Percentiles rank a stretch among this genome's conserved stretches.
Conservation (phyloP, 2,888 invertebrate species). For the Ditylenchus weischeri region DNA sequence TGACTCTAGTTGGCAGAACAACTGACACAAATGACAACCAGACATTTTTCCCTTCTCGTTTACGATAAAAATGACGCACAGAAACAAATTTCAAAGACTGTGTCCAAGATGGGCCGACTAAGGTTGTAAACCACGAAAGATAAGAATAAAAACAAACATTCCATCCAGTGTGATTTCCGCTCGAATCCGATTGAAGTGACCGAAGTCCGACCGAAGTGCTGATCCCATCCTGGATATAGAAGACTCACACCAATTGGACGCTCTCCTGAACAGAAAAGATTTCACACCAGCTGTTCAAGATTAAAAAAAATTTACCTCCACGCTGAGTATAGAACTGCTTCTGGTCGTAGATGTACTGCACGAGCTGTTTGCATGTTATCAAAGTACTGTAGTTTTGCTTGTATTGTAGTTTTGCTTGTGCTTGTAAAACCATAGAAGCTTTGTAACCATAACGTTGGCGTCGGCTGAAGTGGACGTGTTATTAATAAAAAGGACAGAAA, state of each 20-base stretch:
- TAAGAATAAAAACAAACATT: conserved; percentile 65
- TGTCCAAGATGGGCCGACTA: no score
- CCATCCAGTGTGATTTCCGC: conserved; percentile 99
- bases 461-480: conserved; percentile 68
- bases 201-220: conserved; percentile 99
- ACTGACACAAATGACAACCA: no score
- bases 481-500: no score
- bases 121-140: no score
- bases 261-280: conserved; percentile 71
- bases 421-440: conserved; percentile 78
- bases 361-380: conserved; percentile 96
- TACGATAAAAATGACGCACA: no score
- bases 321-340: conserved; percentile 99
- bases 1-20: no score
- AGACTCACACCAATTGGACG: conserved; percentile 98
- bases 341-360: conserved; percentile 93
- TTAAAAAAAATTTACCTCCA: conserved; percentile 71
- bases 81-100: no score
- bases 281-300: no score
- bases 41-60: no score
- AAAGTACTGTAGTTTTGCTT: conserved; percentile 72
- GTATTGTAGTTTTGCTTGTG: no score
- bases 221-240: conserved; percentile 99
- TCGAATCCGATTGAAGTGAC: conserved; percentile 96
- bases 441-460: conserved; percentile 94